Base-by-base conservation (phyloP, 1,140 invertebrate genomes). In the Amyelois transitella region DNA sequence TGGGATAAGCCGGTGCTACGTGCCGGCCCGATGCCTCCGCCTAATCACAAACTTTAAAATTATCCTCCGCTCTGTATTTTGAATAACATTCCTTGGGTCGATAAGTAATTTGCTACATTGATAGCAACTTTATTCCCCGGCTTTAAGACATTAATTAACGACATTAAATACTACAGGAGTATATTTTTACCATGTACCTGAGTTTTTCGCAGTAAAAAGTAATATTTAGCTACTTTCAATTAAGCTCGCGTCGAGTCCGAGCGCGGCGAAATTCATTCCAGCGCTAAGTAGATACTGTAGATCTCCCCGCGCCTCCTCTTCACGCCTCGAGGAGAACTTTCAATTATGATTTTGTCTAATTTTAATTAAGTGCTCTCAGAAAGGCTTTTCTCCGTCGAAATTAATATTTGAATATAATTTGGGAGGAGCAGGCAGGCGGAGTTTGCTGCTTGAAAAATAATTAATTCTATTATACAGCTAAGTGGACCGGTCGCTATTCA, bases 321-420 rank as follows among this genome's bases (percentile, higher is more conserved):
- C 82, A 80, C 85, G 82, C 85, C 85, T 86, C 80, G 69, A 85
- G 80, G 77, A 83, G 81, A 88, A 88, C 81, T 85, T 88, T 88
- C 84, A 87, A 87, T 87, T 87, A 87, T 86, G 76, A 87, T 87
- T 87, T 87, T 84, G 84, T 87, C 82, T 87, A 87, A 87, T 87
- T 87, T 87, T 87, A 86, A 87, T 87, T 87, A 87, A 87, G 84
- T 83, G 80, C 78, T 87, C 81, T 84, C 81, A 81, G 81, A 82
- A 84, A 84, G 80, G 83, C 79, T 83, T 87, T 83, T 79, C 82
- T 84, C 75, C 81, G 75, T 69, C 71, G 75, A 84, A 87, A 87
- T 87, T 87, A 87, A 84, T 87, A 87, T 87, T 87, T 87, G 81
- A 87, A 86, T 87, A 84, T 86, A 87, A 86, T 87, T 87, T 87